Evolutionary conservation across 1,140 invertebrate species (phyloP), one percentile per base, ranked within the genome.

Genomic region (Bombus pyrosoma): DNA sequence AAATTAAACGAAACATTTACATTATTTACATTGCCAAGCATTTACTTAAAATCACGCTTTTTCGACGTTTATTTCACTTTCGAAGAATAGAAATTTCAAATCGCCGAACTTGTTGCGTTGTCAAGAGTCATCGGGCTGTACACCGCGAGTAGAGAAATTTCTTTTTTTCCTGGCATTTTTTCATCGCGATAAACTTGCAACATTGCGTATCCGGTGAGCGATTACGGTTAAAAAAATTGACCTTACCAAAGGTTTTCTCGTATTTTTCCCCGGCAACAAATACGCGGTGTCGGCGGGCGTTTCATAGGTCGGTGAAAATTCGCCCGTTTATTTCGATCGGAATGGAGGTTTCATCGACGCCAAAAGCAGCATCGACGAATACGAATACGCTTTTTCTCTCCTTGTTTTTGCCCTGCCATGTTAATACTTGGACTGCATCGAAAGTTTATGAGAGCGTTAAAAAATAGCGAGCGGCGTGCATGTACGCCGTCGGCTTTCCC

Each of bases 371-470:
- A 6, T 1, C 57, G 13, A n/a, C 28, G 53, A 28, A n/a, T 13
- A 34, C n/a, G 25, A 53, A 34, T 22, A 37, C 32, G 6, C 12
- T 4, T 37, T 28, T 75, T 28, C n/a, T 32, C 15, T 34, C 4
- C 13, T n/a, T 28, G 13, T 18, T 34, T n/a, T 34, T 69, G 0
- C 9, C n/a, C 34, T 8, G 22, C n/a, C 53, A 25, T 18, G 47
- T 74, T 82, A 62, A 74, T 82, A 82, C 71, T 43, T 25, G 2
- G 0, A 10, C 39, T 8, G 62, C 77, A 32, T 37, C 18, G 62
- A 68, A 68, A 68, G 77, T 28, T 82, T 62, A 64, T 25, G 57
- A 82, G 57, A 43, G 57, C 80, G 71, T 82, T 73, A 43, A 73
- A 74, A 72, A 78, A 78, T 41, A 22, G 57, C 37, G 75, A 64